Conservation (phyloP, 2,888 invertebrate species). For the Polydrusus tereticollis region DNA sequence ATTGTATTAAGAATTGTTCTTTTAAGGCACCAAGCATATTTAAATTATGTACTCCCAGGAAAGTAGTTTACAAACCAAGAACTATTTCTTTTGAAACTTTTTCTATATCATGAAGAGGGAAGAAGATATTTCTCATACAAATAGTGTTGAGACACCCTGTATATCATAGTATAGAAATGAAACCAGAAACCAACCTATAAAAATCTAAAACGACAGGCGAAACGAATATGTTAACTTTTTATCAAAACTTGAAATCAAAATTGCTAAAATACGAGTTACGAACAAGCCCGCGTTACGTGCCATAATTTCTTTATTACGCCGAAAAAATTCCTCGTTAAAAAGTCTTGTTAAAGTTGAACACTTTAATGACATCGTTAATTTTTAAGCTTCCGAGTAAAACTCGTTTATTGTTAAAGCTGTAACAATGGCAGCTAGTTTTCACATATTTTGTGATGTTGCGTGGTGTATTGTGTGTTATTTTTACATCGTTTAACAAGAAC, state of each 20-base stretch:
- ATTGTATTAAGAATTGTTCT: too few species aligned
- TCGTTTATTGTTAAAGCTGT: conserved; percentile 25
- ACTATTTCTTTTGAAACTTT: too few species aligned
- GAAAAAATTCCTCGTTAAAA: conserved; percentile 5
- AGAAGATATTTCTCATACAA: too few species aligned
- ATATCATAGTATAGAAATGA: too few species aligned
- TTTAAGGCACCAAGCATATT: too few species aligned
- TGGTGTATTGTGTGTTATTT: conserved; percentile 18
- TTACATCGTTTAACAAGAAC: conserved; percentile 14
- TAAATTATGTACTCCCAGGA: too few species aligned
- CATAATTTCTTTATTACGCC: conserved; percentile 13
- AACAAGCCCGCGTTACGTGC: background rate
- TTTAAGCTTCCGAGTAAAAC: conserved; percentile 25
- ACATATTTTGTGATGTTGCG: conserved; percentile 8
- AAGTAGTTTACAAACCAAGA: too few species aligned
- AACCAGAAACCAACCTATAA: too few species aligned
- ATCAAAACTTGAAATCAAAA: background rate
- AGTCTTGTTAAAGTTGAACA: conserved; percentile 25
- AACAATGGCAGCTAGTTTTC: conserved; percentile 26
- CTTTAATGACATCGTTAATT: conserved; percentile 26
- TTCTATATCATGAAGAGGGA: too few species aligned
- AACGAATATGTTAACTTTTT: background rate
- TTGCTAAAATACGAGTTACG: background rate
- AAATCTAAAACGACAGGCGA: too few species aligned
- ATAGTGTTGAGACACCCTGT: too few species aligned